These are phyloP conservation scores for Alligator mississippiensis DNA, from an alignment of 2,113 vertebrate genomes.

Conservation along the genomic window DNA sequence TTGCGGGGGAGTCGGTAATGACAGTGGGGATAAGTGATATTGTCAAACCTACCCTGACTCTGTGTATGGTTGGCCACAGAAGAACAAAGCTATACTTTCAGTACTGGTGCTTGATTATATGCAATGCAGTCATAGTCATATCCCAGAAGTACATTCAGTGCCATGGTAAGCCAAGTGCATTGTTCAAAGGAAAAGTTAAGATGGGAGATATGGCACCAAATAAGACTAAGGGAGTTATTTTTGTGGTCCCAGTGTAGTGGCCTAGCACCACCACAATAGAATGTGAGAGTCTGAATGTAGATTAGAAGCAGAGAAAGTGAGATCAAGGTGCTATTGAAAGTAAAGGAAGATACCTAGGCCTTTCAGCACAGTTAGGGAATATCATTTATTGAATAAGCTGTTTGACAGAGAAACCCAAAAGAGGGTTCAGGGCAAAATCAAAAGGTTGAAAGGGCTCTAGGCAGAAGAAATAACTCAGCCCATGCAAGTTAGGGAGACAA, in stretches of 20 bases:
- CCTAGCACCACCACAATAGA: neutral
- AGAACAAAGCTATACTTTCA: neutral
- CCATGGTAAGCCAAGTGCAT: neutral
- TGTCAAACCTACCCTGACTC: neutral
- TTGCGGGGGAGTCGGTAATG: rapidly evolving
- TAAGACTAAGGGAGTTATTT: neutral
- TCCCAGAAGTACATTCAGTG: neutral
- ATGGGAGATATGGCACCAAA: neutral
- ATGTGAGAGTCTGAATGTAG: neutral
- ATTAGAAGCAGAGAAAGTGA: constrained; percentile 11
- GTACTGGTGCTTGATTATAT: neutral
- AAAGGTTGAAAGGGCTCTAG: neutral
- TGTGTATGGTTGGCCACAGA: neutral
- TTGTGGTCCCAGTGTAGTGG: neutral
- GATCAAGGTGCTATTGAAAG: neutral
- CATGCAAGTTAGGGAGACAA: neutral
- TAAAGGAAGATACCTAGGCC: neutral
- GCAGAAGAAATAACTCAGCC: neutral
- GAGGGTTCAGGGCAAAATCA: neutral
- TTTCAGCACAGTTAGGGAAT: rapidly evolving
- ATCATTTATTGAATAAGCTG: neutral
- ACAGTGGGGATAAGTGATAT: neutral
- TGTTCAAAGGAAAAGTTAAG: neutral
- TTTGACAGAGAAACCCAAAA: neutral
- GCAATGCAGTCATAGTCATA: neutral